Evolutionary conservation across 2,113 vertebrate genomes (phyloP).

Genomic region (Glaucomys volans): DNA sequence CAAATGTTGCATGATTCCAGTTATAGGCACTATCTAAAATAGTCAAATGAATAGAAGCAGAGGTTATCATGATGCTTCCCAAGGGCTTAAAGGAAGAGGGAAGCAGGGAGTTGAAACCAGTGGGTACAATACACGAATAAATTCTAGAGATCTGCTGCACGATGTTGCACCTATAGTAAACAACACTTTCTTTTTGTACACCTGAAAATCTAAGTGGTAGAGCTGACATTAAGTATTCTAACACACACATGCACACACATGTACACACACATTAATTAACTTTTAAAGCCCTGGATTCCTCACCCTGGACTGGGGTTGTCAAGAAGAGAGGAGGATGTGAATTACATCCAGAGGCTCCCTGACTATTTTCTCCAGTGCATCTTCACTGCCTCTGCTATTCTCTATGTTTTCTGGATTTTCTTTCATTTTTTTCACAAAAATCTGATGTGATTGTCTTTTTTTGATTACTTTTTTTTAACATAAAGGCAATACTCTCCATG

Average conservation of each 20-base stretch:
- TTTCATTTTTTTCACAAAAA: neutral
- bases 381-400: rapidly evolving
- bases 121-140: neutral
- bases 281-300: neutral
- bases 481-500: neutral
- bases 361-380: neutral
- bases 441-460: neutral
- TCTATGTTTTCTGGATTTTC: neutral
- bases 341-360: neutral
- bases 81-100: neutral
- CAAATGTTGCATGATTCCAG: neutral
- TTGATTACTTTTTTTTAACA: neutral
- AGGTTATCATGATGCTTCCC: neutral
- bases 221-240: neutral
- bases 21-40: neutral
- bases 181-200: neutral
- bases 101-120: neutral
- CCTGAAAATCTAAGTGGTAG: neutral
- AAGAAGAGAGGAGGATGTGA: neutral
- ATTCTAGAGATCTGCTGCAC: neutral
- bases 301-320: too few relatives aligned
- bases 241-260: neutral
- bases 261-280: neutral
- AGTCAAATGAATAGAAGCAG: neutral
- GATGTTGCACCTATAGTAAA: neutral